Percentiles rank a stretch among this genome's conserved stretches.
Evolutionary conservation across 2,888 invertebrate species (phyloP).

Genomic region (Xanthorhoe designata): DNA sequence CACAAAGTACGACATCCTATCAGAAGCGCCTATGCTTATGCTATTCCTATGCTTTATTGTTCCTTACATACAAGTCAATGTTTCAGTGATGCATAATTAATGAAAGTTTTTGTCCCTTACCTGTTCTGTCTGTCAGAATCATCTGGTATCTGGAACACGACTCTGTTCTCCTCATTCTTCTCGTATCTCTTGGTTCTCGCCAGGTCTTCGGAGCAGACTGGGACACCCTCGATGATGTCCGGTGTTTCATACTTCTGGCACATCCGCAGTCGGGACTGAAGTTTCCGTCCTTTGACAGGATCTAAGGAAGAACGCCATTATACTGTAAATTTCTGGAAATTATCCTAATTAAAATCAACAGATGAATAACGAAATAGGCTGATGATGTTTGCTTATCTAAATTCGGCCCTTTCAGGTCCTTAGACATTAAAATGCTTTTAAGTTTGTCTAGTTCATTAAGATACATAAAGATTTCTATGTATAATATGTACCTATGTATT

Average conservation of each 20-base stretch:
- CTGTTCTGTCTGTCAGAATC: constrained; percentile 65
- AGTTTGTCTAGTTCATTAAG: too few species aligned
- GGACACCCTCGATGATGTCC: constrained; percentile 82
- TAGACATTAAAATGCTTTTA: too few species aligned
- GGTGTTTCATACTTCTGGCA: constrained; percentile 81
- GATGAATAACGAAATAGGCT: too few species aligned
- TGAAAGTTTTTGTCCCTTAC: constrained; percentile 48
- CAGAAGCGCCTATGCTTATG: too few species aligned
- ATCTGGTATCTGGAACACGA: constrained; percentile 72
- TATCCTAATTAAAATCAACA: too few species aligned
- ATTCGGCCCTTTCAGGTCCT: neutral
- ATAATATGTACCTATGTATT: too few species aligned
- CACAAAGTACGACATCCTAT: too few species aligned
- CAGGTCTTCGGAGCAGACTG: constrained; percentile 76
- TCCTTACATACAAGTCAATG: neutral
- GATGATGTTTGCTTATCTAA: neutral
- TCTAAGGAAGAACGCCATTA: constrained; percentile 75
- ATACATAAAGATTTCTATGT: too few species aligned
- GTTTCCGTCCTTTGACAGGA: constrained; percentile 66
- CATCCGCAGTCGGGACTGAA: constrained; percentile 69
- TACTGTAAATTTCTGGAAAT: constrained; percentile 53
- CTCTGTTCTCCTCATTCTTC: constrained; percentile 60
- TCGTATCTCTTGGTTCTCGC: constrained; percentile 62
- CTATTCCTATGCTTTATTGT: neutral
- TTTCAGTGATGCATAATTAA: neutral